These are phyloP conservation scores for Hydropotes inermis DNA, from an alignment of 2,113 vertebrate species.

Conservation along the genomic window DNA sequence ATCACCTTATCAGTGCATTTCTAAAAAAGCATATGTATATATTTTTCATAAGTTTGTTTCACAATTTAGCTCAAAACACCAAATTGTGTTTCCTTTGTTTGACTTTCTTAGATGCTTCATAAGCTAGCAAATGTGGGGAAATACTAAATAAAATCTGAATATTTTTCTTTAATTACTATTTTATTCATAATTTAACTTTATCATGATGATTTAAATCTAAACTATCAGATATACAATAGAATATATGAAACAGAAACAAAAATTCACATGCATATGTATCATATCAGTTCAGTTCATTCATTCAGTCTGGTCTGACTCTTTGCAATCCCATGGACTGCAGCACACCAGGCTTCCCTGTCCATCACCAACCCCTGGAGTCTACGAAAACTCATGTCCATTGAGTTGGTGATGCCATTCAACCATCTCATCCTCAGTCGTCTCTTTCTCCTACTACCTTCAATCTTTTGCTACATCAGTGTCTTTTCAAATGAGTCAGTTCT, in stretches of 20 bases:
- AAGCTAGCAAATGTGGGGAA: constrained; percentile 38
- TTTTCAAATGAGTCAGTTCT: neutral
- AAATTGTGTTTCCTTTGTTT: neutral
- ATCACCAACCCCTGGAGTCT: neutral
- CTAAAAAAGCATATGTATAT: neutral
- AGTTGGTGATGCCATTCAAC: neutral
- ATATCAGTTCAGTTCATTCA: neutral
- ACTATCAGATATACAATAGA: neutral
- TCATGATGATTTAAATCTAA: constrained; percentile 45
- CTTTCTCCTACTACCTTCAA: neutral
- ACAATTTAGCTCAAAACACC: neutral
- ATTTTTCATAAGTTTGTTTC: neutral
- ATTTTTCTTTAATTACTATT: neutral
- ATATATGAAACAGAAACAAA: neutral
- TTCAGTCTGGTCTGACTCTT: neutral
- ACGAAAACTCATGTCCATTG: neutral
- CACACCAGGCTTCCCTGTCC: neutral
- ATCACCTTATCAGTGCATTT: neutral
- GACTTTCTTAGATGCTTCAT: neutral
- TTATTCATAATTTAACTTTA: constrained; percentile 11
- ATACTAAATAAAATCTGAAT: constrained; percentile 2
- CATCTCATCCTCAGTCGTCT: rapidly evolving
- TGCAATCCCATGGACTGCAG: neutral
- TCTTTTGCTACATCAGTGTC: neutral
- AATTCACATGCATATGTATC: neutral